phyloP scores from a whole-genome alignment of 2,797 vertebrate genomes.

The Neomorphus geoffroyi region DNA sequence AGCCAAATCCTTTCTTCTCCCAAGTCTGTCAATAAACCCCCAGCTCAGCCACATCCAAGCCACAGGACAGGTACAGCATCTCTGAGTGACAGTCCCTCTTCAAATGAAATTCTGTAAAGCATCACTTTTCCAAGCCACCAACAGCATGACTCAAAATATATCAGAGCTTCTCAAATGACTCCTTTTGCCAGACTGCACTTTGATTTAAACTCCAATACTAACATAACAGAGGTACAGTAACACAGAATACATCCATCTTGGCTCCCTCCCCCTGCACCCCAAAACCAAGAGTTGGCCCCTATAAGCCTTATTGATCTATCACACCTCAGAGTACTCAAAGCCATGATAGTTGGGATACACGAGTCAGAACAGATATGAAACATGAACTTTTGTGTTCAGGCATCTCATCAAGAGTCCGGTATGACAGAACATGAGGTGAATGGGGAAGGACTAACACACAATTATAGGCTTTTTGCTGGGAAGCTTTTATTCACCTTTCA shows the following conservation, averaged over 20 bases:
- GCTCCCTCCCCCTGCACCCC: too few relatives aligned
- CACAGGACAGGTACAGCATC: neutral
- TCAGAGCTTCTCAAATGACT: neutral
- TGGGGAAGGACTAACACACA: neutral
- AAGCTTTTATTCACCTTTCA: neutral
- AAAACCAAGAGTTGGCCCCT: neutral
- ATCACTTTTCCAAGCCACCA: neutral
- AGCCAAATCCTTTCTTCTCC: neutral
- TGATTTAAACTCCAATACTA: neutral
- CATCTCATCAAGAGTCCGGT: neutral
- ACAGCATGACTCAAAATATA: neutral
- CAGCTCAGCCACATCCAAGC: neutral
- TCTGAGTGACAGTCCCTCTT: neutral
- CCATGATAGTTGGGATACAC: neutral
- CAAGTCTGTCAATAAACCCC: neutral
- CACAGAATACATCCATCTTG: neutral
- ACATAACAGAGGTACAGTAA: neutral
- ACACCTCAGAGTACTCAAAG: neutral
- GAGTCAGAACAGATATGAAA: neutral
- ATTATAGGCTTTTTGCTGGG: neutral
- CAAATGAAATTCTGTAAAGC: neutral
- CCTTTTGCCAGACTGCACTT: neutral
- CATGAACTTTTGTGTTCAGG: neutral
- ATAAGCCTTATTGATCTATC: neutral
- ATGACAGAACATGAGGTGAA: fast-evolving